Conservation (phyloP, 2,113 vertebrate genomes). For the Mustela nigripes region DNA sequence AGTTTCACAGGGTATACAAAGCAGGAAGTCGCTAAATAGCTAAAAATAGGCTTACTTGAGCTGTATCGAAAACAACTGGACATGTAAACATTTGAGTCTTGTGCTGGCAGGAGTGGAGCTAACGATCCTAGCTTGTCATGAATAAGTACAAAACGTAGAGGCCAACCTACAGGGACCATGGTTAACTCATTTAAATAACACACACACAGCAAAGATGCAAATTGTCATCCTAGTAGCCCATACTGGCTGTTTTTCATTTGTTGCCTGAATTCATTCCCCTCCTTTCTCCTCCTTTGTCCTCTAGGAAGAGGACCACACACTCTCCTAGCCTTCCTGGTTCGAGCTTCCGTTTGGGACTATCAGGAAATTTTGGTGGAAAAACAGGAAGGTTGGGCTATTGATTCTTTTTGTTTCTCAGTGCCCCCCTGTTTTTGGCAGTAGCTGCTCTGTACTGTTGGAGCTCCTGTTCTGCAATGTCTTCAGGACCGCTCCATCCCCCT, state of each 20-base stretch:
- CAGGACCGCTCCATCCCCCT: accelerated
- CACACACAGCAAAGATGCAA: neutral
- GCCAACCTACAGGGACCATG: accelerated
- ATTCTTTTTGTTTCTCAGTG: neutral
- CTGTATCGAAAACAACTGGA: neutral
- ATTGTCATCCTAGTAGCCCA: neutral
- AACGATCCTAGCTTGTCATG: neutral
- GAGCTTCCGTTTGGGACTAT: neutral
- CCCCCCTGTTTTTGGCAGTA: neutral
- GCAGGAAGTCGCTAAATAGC: neutral
- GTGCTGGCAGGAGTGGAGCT: neutral
- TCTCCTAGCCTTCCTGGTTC: neutral
- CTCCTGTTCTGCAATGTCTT: neutral
- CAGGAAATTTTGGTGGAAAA: no score
- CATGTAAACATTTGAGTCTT: neutral
- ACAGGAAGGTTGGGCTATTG: neutral
- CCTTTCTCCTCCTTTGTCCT: neutral
- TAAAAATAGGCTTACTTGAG: neutral
- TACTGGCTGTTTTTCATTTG: neutral
- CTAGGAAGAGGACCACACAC: neutral
- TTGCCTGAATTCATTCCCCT: neutral
- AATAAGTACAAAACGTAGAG: neutral
- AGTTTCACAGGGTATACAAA: neutral
- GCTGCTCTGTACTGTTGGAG: neutral
- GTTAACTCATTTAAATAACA: neutral